Conservation (phyloP, 2,113 vertebrate genomes). For the Burhinus oedicnemus region DNA sequence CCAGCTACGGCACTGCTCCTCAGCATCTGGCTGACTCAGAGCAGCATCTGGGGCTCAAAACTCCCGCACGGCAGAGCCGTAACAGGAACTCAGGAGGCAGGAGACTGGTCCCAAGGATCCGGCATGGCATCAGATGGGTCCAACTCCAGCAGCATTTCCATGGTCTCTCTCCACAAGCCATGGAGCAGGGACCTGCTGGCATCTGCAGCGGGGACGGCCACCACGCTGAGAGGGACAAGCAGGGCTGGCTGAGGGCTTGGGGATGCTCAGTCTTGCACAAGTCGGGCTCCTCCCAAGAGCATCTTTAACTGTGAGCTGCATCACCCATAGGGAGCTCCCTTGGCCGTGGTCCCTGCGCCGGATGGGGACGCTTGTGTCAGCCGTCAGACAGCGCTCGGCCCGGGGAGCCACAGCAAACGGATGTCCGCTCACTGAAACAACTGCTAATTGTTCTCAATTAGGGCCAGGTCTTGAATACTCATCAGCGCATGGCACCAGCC, state of each 20-base stretch:
- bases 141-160: background rate
- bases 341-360: fast-evolving
- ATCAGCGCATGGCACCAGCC: background rate
- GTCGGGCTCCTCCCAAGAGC: background rate
- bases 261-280: too few species aligned
- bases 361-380: background rate
- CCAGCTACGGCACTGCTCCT: background rate
- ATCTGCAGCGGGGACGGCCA: fast-evolving
- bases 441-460: conserved; percentile 12
- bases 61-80: fast-evolving
- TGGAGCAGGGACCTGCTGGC: background rate
- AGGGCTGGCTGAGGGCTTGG: fast-evolving
- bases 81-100: fast-evolving
- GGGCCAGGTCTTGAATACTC: conserved; percentile 1
- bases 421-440: background rate
- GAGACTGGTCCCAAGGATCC: background rate
- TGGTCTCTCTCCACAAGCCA: background rate
- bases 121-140: fast-evolving
- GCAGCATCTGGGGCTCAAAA: background rate
- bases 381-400: background rate
- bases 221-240: too few species aligned
- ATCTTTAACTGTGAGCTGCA: background rate
- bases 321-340: background rate
- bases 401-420: background rate
- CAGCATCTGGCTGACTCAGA: background rate